Base-by-base conservation (phyloP, 2,797 vertebrate species). In the Danio tinwini region DNA sequence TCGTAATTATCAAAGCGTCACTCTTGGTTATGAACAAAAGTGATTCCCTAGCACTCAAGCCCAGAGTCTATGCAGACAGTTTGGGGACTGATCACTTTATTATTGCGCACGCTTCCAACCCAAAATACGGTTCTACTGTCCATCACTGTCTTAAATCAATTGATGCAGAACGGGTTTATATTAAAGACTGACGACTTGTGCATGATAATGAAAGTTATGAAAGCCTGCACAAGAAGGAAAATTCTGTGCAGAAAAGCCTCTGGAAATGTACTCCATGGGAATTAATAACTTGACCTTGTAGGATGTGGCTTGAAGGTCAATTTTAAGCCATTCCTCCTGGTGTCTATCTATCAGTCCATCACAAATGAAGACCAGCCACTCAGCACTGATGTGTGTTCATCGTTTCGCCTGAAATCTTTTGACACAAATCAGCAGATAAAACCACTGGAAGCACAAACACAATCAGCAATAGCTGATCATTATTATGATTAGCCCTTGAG, bases 1-100 rank as follows among this genome's bases (percentile, higher is more conserved):
- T 85, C 82, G 86, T 85, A 91, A 93, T 93, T 90, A 92, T 88
- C 86, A 88, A 90, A 90, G 87, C 86, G 88, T 92, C 91, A 91
- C 80, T 90, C 86, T 83, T 83, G 82, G 87, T 91, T 90, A 89
- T 82, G 83, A 84, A 88, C 81, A 83, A 78, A 82, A 83, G 81
- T 79, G 63, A 58, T 79, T 83, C 85, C 76, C 56, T 73, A 56
- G 53, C 58, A 62, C 65, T 70, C 78, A 78, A 75, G 19, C 76
- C 45, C 83, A 37, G 37, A 73, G 63, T 76, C 53, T 75, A 58
- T 62, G 29, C 70, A 53, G 39, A 82, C 80, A 58, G 81, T 74
- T 67, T 16, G 63, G 53, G 37, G 67, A 44, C 29, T 65, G 56
- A 76, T 85, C 50, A 50, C 85, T 82, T 81, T 79, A 79, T 86